Percentiles rank a stretch among this genome's conserved stretches.
Evolutionary conservation across 35 echinoderm and acorn worm genomes (phyloP).

Genomic region (Ophiothrix spiculata): DNA sequence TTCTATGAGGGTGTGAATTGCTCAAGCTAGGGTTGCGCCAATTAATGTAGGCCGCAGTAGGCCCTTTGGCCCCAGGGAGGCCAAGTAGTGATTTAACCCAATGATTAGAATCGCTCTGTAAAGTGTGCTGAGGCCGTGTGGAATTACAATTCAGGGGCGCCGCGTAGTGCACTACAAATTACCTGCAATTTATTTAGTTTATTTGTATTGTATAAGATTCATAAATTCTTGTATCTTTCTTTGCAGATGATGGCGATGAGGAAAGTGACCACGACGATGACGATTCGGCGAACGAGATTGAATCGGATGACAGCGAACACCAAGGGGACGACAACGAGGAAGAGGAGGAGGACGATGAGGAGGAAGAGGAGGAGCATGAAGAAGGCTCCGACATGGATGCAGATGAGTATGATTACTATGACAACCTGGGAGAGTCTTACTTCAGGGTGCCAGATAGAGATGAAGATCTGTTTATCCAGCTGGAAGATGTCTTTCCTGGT

Average conservation of each 20-base stretch:
- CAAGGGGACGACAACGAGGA: slow-evolving; percentile 85
- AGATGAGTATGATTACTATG: slow-evolving; percentile 91
- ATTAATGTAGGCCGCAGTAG: too few relatives aligned
- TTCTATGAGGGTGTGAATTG: too few relatives aligned
- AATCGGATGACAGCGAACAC: slow-evolving; percentile 74
- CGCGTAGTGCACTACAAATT: too few relatives aligned
- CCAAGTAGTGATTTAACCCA: too few relatives aligned
- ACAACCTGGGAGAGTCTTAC: slow-evolving; percentile 68
- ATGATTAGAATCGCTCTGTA: too few relatives aligned
- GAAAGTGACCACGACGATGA: slow-evolving; percentile 72
- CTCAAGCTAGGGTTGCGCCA: too few relatives aligned
- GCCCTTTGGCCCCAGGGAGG: too few relatives aligned
- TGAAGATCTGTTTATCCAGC: slow-evolving; percentile 82
- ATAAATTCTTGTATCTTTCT: too few relatives aligned
- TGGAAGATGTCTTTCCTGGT: slow-evolving; percentile 85
- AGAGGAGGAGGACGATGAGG: slow-evolving; percentile 92
- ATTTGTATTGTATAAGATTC: too few relatives aligned
- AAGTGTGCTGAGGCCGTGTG: too few relatives aligned
- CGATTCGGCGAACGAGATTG: slow-evolving; percentile 70
- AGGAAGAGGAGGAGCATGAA: slow-evolving; percentile 84
- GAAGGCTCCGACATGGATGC: slow-evolving; percentile 99
- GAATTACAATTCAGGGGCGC: too few relatives aligned
- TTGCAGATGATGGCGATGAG: slow-evolving; percentile 75
- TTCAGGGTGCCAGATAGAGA: slow-evolving; percentile 70
- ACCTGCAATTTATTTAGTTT: too few relatives aligned